phyloP scores from a whole-genome alignment of 53 echinoderm and acorn worm genomes.

The Henricia sp. region DNA sequence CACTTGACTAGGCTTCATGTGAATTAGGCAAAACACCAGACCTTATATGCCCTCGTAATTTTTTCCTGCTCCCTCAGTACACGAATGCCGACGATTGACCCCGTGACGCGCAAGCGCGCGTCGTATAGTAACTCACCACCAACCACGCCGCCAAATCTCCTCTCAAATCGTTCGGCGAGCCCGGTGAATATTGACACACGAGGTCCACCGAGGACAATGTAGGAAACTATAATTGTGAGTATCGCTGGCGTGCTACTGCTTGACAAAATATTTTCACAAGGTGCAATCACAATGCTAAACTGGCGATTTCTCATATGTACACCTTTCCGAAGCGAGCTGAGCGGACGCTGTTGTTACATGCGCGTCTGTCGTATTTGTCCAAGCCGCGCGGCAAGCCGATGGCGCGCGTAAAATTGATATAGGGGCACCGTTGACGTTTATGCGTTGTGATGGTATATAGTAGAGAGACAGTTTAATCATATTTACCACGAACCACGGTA shows the following conservation, averaged over 20 bases:
- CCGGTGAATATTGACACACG: conserved; percentile 39
- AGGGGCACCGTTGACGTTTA: conserved; percentile 2
- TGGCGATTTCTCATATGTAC: conserved; percentile 6
- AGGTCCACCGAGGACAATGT: conserved; percentile 1
- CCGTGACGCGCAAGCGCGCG: conserved; percentile 19
- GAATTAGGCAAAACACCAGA: conserved; percentile 42
- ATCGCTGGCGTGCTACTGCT: conserved; percentile 17
- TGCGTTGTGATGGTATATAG: background rate
- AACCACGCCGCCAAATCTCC: background rate
- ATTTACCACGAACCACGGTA: conserved; percentile 7
- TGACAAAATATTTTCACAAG: conserved; percentile 28
- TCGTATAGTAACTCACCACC: conserved; percentile 1
- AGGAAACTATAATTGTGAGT: conserved; percentile 21
- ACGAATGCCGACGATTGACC: conserved; percentile 35
- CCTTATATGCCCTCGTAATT: conserved; percentile 28
- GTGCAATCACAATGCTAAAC: conserved; percentile 38
- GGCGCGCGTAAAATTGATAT: conserved; percentile 27
- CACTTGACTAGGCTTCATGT: conserved; percentile 11
- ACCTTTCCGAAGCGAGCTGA: background rate
- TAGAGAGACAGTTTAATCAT: conserved; percentile 17
- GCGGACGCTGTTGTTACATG: conserved; percentile 2
- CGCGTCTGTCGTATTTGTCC: background rate
- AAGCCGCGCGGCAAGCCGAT: background rate
- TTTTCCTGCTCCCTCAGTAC: background rate
- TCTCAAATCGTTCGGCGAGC: conserved; percentile 1